phyloP scores from a whole-genome alignment of 2,113 vertebrate genomes.

The Hyaena hyaena region DNA sequence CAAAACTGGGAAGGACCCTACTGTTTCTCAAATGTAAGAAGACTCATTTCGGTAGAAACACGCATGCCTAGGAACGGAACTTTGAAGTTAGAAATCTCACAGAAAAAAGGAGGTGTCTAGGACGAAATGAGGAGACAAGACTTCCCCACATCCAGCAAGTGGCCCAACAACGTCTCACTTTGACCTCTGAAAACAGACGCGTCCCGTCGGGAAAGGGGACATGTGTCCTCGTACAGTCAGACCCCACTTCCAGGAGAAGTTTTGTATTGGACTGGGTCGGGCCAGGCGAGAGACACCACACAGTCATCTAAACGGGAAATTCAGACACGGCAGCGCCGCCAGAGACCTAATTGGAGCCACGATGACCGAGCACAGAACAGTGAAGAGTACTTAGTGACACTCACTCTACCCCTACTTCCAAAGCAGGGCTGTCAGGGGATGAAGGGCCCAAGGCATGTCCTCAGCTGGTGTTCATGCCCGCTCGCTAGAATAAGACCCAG shows the following conservation, averaged over 20 bases:
- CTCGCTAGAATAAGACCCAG: fast-evolving
- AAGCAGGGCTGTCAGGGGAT: background rate
- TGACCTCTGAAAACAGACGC: background rate
- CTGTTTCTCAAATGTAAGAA: fast-evolving
- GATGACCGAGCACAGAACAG: fast-evolving
- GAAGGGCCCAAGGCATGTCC: fast-evolving
- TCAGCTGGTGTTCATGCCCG: background rate
- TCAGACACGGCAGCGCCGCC: too few species aligned
- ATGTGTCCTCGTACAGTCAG: fast-evolving
- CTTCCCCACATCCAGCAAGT: too few species aligned
- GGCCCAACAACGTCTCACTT: fast-evolving
- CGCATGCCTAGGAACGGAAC: background rate
- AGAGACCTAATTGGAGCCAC: background rate
- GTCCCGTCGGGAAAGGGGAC: background rate
- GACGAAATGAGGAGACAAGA: background rate
- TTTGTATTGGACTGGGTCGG: background rate
- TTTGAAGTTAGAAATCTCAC: too few species aligned
- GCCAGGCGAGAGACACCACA: background rate
- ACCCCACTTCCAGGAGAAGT: too few species aligned
- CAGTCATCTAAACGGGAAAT: background rate
- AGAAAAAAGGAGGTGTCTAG: background rate
- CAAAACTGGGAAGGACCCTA: too few species aligned
- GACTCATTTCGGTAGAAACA: background rate
- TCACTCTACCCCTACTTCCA: background rate
- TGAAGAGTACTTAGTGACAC: background rate